Conservation (phyloP, 2,888 invertebrate species). For the Gonocerus acuteangulatus region DNA sequence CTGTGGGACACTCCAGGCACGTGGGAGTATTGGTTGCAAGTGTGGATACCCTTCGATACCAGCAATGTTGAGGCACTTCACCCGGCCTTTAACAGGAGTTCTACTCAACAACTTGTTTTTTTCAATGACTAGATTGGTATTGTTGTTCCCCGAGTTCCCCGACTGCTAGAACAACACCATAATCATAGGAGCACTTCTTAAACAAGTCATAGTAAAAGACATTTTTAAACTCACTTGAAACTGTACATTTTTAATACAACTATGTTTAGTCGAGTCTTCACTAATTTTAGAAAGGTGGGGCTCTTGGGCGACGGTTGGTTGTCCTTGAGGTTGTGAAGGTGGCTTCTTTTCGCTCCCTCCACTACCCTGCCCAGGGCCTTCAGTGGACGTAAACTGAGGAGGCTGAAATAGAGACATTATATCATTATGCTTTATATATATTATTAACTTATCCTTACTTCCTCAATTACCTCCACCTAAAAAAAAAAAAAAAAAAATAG, state of each 20-base stretch:
- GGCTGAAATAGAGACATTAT: constrained; percentile 28
- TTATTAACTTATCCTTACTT: too few species aligned
- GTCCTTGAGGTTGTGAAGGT: constrained; percentile 22
- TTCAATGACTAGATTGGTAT: constrained; percentile 33
- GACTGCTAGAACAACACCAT: constrained; percentile 14
- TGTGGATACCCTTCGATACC: constrained; percentile 61
- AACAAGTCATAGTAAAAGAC: not conserved
- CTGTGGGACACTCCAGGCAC: constrained; percentile 69
- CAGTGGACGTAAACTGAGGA: constrained; percentile 29
- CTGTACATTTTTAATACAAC: constrained; percentile 32
- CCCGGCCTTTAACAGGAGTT: constrained; percentile 24
- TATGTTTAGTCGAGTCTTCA: constrained; percentile 38
- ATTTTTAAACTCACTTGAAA: constrained; percentile 26
- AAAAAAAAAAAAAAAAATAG: not conserved
- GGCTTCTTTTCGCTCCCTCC: constrained; percentile 25
- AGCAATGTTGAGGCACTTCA: constrained; percentile 61
- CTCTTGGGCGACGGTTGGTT: constrained; percentile 29
- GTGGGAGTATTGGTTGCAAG: constrained; percentile 57
- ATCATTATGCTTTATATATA: too few species aligned
- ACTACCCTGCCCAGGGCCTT: constrained; percentile 9
- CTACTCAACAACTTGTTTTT: not conserved
- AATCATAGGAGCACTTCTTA: not conserved
- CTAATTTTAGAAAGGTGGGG: constrained; percentile 38
- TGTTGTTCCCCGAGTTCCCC: constrained; percentile 35
- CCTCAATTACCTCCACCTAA: not conserved